phyloP scores from a whole-genome alignment of 2,113 vertebrate species.

The Cochlearius cochlearius region DNA sequence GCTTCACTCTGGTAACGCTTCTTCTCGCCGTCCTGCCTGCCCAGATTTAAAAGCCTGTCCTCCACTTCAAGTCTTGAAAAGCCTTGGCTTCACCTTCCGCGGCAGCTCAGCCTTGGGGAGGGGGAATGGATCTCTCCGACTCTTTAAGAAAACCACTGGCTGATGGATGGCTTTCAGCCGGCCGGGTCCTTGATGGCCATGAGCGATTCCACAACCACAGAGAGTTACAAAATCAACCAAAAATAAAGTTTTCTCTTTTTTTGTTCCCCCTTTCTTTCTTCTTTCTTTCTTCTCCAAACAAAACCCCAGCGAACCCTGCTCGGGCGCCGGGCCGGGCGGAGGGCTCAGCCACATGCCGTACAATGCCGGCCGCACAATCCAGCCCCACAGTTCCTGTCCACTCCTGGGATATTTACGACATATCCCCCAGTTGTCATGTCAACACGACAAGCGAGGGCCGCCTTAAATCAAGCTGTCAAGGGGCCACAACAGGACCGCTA shows the following conservation, averaged over 20 bases:
- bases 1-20: neutral
- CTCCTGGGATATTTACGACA: constrained; percentile 77
- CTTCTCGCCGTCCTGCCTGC: neutral
- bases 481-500: constrained; percentile 42
- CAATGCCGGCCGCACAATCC: constrained; percentile 69
- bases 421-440: constrained; percentile 77
- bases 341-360: constrained; percentile 70
- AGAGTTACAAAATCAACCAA: neutral
- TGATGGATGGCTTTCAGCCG: constrained; percentile 35
- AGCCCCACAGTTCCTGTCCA: constrained; percentile 71
- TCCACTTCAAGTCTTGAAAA: neutral
- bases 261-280: neutral
- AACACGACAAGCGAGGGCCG: constrained; percentile 55
- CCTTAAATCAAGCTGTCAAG: constrained; percentile 74
- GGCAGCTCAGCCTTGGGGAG: neutral
- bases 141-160: neutral
- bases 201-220: neutral
- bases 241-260: neutral
- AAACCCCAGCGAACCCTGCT: constrained; percentile 23
- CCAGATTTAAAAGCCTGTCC: neutral
- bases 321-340: neutral
- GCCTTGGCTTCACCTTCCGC: neutral
- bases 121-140: neutral
- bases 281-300: constrained; percentile 30
- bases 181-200: neutral